Evolutionary conservation across 2,888 invertebrate species (phyloP).

Genomic region (Thalpophila matura): DNA sequence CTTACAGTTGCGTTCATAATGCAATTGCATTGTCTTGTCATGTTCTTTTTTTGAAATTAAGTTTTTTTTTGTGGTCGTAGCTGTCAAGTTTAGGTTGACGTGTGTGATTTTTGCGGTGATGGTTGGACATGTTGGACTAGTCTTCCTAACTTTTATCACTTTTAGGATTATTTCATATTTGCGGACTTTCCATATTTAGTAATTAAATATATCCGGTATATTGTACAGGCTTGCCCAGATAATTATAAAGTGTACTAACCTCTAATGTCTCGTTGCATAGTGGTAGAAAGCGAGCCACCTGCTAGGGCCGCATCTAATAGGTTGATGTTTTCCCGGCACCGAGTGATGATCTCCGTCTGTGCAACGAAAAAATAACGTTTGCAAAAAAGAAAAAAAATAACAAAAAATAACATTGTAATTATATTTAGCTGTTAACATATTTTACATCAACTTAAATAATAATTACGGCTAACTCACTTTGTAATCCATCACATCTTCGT

Average conservation of each 20-base stretch:
- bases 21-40: conserved; percentile 68
- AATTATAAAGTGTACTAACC: conserved; percentile 83
- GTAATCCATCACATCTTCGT: conserved; percentile 59
- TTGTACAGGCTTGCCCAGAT: conserved; percentile 23
- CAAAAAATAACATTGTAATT: conserved; percentile 46
- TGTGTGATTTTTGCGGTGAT: conserved; percentile 21
- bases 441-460: conserved; percentile 53
- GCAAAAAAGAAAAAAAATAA: conserved; percentile 61
- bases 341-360: conserved; percentile 96
- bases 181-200: background rate
- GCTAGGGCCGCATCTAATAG: conserved; percentile 94
- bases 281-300: conserved; percentile 87
- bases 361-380: conserved; percentile 76
- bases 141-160: background rate
- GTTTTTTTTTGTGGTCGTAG: conserved; percentile 34
- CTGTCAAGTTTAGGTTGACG: conserved; percentile 35
- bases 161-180: background rate
- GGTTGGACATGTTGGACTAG: background rate
- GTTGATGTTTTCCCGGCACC: conserved; percentile 96
- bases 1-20: conserved; percentile 68
- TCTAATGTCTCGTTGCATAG: conserved; percentile 91
- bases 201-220: conserved; percentile 11
- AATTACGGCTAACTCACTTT: conserved; percentile 70
- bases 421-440: conserved; percentile 60
- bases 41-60: conserved; percentile 41